Conservation (phyloP, 2,888 invertebrate genomes). For the Griposia aprilina region DNA sequence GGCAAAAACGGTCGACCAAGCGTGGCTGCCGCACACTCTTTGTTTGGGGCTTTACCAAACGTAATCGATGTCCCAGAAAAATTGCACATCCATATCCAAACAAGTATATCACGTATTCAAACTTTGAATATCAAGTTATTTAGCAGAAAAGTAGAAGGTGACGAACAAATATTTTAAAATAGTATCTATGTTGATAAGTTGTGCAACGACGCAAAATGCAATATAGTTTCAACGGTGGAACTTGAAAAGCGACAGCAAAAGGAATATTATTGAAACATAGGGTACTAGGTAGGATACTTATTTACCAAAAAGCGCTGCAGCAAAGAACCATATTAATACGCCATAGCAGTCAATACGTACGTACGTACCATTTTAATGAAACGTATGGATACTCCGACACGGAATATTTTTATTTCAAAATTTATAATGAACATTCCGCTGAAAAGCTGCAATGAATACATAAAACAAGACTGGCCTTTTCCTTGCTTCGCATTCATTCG, state of each 20-base stretch:
- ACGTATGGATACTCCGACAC: constrained; percentile 36
- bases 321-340: constrained; percentile 30
- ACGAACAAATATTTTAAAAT: background rate
- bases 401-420: constrained; percentile 25
- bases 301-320: background rate
- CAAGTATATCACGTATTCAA: background rate
- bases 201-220: background rate
- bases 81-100: constrained; percentile 18
- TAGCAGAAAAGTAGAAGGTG: background rate
- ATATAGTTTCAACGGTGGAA: background rate
- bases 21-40: constrained; percentile 46
- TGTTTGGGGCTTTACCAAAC: constrained; percentile 42
- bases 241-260: constrained; percentile 1
- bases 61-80: constrained; percentile 41
- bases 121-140: background rate
- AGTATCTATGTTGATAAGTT: background rate
- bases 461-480: constrained; percentile 21
- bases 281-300: background rate
- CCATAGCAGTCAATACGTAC: constrained; percentile 36
- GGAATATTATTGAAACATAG: background rate
- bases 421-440: constrained; percentile 34
- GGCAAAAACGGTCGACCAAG: constrained; percentile 34
- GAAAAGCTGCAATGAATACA: constrained; percentile 46
- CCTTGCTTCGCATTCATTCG: constrained; percentile 24
- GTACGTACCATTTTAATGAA: constrained; percentile 33